Base-by-base conservation (phyloP, 1,140 invertebrate species). In the Helicoverpa zea region DNA sequence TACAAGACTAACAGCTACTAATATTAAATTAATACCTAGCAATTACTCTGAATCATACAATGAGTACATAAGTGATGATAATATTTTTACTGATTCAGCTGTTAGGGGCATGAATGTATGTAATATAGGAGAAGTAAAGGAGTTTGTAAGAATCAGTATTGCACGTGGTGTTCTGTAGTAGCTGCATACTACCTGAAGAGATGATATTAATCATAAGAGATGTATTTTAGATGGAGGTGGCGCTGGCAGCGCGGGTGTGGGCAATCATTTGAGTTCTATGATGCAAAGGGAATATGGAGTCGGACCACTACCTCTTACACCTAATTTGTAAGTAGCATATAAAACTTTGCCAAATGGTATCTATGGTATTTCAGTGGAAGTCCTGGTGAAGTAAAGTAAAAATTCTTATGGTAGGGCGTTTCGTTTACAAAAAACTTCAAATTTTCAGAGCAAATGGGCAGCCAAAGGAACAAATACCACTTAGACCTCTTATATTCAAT, bases 401-500 rank as follows among this genome's bases (percentile, higher is more conserved):
- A n/a, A n/a, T n/a, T n/a, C n/a, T n/a, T n/a, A n/a, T n/a, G n/a
- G n/a, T n/a, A n/a, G n/a, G n/a, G n/a, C n/a, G 35, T 43, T 43
- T 43, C 5, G 10, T 64, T 47, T 16, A 9, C 16, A 10, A n/a
- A 16, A 64, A 14, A 29, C 14, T 23, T 82, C 2, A 18, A 14
- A 35, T 29, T 83, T 89, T 66, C 82, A 94, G 93, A 76, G 91
- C 92, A 29, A 94, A 94, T 54, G 93, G 93, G 76, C 93, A 94
- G 84, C 90, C 92, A 1, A 94, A 94, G 87, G 97, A 98, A 87
- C 96, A 96, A 86, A 98, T 98, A 90, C 97, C 97, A 18, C 92
- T 98, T 85, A 95, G 97, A 80, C 97, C 97, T 35, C 94, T 98
- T 51, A 96, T 97, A 84, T 96, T 97, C 70, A 97, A 97, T 86